phyloP scores from a whole-genome alignment of 2,888 invertebrate species.

The Sminthurides aquaticus region DNA sequence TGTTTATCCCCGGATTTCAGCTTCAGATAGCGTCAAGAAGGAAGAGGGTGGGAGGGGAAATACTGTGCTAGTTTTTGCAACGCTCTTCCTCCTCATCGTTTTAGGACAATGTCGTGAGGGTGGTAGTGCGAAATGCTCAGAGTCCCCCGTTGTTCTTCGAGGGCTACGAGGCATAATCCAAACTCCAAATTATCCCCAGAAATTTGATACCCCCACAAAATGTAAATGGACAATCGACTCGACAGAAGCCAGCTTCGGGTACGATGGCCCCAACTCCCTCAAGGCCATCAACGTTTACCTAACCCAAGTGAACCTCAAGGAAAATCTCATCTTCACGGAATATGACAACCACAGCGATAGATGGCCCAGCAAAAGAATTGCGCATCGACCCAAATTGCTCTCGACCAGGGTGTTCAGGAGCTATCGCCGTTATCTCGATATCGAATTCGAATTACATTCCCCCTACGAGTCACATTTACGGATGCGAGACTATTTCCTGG shows the following conservation, averaged over 20 bases:
- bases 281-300: slow-evolving; percentile 24
- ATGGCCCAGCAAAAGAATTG: slow-evolving; percentile 53
- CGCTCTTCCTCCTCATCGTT: background rate
- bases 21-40: background rate
- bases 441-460: slow-evolving; percentile 63
- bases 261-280: background rate
- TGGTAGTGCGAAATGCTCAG: background rate
- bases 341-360: slow-evolving; percentile 57
- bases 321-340: slow-evolving; percentile 54
- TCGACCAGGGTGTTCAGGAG: slow-evolving; percentile 49
- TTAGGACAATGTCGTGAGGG: slow-evolving; percentile 3
- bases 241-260: slow-evolving; percentile 53
- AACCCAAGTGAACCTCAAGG: slow-evolving; percentile 55
- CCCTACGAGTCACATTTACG: slow-evolving; percentile 62
- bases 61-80: background rate
- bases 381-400: background rate
- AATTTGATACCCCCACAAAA: slow-evolving; percentile 71
- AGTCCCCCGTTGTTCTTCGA: slow-evolving; percentile 6
- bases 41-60: background rate
- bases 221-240: slow-evolving; percentile 84
- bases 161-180: slow-evolving; percentile 63
- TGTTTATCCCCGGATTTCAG: background rate
- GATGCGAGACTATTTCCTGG: slow-evolving; percentile 68
- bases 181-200: slow-evolving; percentile 75
- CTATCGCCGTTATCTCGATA: slow-evolving; percentile 60